Base-by-base conservation (phyloP, 2,797 vertebrate species). In the Pelochelys cantorii region DNA sequence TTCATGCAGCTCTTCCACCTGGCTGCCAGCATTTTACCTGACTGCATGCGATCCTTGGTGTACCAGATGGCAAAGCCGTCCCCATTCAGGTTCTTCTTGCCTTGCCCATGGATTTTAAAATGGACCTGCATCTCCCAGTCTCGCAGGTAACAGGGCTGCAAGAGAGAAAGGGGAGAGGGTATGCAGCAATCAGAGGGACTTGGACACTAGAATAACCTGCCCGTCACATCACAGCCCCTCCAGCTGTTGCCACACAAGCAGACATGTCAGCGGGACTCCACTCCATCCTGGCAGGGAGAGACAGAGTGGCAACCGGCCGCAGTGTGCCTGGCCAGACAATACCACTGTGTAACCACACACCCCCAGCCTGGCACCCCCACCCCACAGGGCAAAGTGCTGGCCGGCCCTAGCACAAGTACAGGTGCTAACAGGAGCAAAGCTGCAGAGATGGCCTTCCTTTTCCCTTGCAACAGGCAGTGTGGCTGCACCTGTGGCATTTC, bases 91-190 rank as follows among this genome's bases (percentile, higher is more conserved):
- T 99, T 99, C 96, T 99, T 99, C 98, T 99, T 99, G 59, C 99
- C 99, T 81, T 99, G 98, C 5, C 99, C 99, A 0, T 99, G 99
- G 95, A 99, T 98, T 97, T 98, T 99, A 96, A 99, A 99, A 96
- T 99, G 99, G 29, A 99, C 99, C 95, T 99, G 99, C 97, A 99
- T 97, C 97, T 99, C 99, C 99, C 99, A 99, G 93, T 99, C 99
- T 34, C 98, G 98, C 86, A 99, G 97, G 93, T 99, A 98, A 88
- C 99, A 99, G 0, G 99, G 99, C 99, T 99, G 79, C 17, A 87
- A 85, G 2, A 27, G 71, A 10, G 89, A 52, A 81, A 42, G 65
- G 2, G 1, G 3, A 8, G 29, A 0, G 2, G 81, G 52, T 1
- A 4, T 37, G 68, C 34, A 37, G 68, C 18, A 71, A 93, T 56